Percentiles rank a stretch among this genome's conserved stretches.
These are phyloP conservation scores for Spodoptera littoralis DNA, from an alignment of 2,888 invertebrate genomes.

Conservation along the genomic window DNA sequence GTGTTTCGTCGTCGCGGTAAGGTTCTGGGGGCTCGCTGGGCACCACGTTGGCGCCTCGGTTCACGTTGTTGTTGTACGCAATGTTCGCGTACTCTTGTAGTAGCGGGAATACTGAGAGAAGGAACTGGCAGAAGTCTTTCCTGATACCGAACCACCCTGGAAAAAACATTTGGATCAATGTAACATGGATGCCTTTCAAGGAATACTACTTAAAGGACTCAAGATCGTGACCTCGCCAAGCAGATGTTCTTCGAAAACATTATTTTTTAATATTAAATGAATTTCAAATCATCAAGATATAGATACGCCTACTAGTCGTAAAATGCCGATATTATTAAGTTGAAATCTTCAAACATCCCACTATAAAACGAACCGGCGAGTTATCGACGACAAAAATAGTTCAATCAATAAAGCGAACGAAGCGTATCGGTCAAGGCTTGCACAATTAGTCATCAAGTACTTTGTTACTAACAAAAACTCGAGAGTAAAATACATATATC, in stretches of 20 bases:
- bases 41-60: conserved; percentile 69
- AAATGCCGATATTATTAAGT: no score
- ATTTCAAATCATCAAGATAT: no score
- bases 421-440: conserved; percentile 29
- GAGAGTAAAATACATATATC: no score
- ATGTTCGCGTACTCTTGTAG: conserved; percentile 99
- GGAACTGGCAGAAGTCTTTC: conserved; percentile 98
- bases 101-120: conserved; percentile 97
- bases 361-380: conserved; percentile 24
- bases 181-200: not conserved
- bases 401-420: conserved; percentile 29
- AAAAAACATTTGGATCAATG: conserved; percentile 59
- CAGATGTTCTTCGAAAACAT: no score
- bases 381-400: conserved; percentile 13
- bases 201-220: no score
- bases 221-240: no score
- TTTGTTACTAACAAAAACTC: not conserved
- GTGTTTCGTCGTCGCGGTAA: conserved; percentile 81
- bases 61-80: conserved; percentile 93
- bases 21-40: conserved; percentile 83
- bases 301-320: no score
- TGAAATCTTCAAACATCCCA: not conserved
- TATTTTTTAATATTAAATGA: no score
- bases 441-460: conserved; percentile 1
- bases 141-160: conserved; percentile 99